Base-by-base conservation (phyloP, 1,140 invertebrate genomes). In the Bombus waltoni region DNA sequence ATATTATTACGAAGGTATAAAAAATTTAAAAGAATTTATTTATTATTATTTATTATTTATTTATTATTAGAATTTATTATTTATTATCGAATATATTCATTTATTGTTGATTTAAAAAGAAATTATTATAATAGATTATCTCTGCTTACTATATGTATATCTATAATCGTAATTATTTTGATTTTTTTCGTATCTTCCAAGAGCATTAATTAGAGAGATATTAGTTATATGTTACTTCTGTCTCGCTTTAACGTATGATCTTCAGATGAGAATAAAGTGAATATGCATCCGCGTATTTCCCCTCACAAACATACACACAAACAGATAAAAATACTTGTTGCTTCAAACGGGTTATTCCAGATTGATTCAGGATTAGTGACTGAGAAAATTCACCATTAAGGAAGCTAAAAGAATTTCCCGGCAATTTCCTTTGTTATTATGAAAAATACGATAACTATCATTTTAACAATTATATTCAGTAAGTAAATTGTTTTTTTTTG, bases 321-420 rank as follows among this genome's bases (percentile, higher is more conserved):
- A 70, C 8, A 44, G 9, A 38, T 62, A 42, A 38, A 25, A 28
- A 44, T 74, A 68, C 66, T 28, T 25, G 40, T 53, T 68, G 72
- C 28, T 22, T 62, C n/a, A 25, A 25, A 40, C 71, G 62, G 89
- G 89, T 90, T 88, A 90, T 90, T 78, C 86, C 89, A 74, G 76
- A 70, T 68, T 47, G 77, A 66, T 53, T 28, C 66, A 83, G 35
- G 40, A 76, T 79, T 32, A 85, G 74, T 82, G 44, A 38, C 28
- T 40, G 53, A 59, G 22, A 57, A 4, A 57, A 59, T 5, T 25
- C 9, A 15, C 18, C 47, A 38, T n/a, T 10, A n/a, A 32, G 18
- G 40, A 42, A 53, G 28, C 6, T n/a, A 44, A 62, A n/a, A 15
- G 62, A 25, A 38, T 59, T 18, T 53, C 9, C 6, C 0, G 3